These are phyloP conservation scores for Toxonevra muliebris DNA, from an alignment of 2,888 invertebrate species.

Conservation along the genomic window DNA sequence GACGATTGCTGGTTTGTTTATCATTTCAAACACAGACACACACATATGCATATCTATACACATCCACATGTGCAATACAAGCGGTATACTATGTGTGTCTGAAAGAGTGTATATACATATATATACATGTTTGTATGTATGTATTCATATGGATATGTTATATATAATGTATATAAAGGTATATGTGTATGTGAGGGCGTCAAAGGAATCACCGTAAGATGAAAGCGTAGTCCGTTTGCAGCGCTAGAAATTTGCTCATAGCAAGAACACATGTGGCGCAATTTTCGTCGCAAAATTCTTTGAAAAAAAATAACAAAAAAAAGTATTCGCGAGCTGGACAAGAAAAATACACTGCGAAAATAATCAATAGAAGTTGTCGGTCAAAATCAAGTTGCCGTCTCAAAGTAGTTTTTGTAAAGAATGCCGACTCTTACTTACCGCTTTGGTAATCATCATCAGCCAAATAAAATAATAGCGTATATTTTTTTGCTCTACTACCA, in stretches of 20 bases:
- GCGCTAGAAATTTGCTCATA: conserved; percentile 58
- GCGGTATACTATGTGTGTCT: too few relatives aligned
- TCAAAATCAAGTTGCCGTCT: too few relatives aligned
- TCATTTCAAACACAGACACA: conserved; percentile 3
- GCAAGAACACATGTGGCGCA: conserved; percentile 59
- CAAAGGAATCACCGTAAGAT: conserved; percentile 56
- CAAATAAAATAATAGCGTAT: too few relatives aligned
- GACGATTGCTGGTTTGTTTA: background rate
- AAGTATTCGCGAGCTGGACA: conserved; percentile 55
- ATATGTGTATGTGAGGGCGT: conserved; percentile 15
- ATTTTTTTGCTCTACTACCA: too few relatives aligned
- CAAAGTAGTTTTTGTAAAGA: too few relatives aligned
- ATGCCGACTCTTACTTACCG: too few relatives aligned
- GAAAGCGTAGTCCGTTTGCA: conserved; percentile 55
- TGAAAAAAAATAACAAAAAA: conserved; percentile 20
- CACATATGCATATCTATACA: background rate
- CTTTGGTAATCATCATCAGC: too few relatives aligned
- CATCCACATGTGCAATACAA: conserved; percentile 18
- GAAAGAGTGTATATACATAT: background rate
- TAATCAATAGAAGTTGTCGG: too few relatives aligned
- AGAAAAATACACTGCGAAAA: conserved; percentile 17
- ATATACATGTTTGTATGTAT: conserved; percentile 4
- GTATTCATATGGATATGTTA: conserved; percentile 18
- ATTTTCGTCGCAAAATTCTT: conserved; percentile 49
- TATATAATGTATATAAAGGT: background rate